phyloP scores from a whole-genome alignment of 2,113 vertebrate species.

The Propithecus coquereli region DNA sequence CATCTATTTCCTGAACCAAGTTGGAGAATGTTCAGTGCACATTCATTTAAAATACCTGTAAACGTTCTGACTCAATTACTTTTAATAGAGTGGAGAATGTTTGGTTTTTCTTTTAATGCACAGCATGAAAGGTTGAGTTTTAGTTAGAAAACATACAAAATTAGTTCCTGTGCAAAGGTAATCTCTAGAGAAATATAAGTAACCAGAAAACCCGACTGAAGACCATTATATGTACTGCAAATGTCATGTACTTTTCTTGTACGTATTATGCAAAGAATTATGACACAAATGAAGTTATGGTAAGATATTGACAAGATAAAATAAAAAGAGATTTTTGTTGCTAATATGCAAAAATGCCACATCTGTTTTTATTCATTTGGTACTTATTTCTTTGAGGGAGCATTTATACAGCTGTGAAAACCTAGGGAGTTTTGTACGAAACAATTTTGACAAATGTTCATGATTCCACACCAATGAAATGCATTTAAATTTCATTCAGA shows the following conservation, averaged over 20 bases:
- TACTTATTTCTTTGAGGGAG: constrained; percentile 58
- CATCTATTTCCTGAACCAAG: constrained; percentile 78
- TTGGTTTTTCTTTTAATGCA: constrained; percentile 46
- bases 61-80: constrained; percentile 64
- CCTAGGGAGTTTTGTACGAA: constrained; percentile 65
- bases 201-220: not conserved
- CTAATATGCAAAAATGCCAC: constrained; percentile 62
- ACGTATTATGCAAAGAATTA: constrained; percentile 12
- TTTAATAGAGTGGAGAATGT: constrained; percentile 54
- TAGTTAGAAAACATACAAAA: constrained; percentile 53
- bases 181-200: constrained; percentile 42
- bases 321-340: constrained; percentile 59
- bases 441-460: constrained; percentile 71
- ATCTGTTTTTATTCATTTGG: constrained; percentile 70
- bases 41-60: constrained; percentile 73
- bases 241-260: not conserved
- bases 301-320: constrained; percentile 31
- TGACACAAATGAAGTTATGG: constrained; percentile 42
- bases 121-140: constrained; percentile 44
- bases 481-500: constrained; percentile 67
- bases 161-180: constrained; percentile 50
- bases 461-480: constrained; percentile 67
- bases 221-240: not conserved
- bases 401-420: constrained; percentile 74
- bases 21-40: constrained; percentile 47